Conservation (phyloP, 2,113 vertebrate species). For the Tympanuchus pallidicinctus region DNA sequence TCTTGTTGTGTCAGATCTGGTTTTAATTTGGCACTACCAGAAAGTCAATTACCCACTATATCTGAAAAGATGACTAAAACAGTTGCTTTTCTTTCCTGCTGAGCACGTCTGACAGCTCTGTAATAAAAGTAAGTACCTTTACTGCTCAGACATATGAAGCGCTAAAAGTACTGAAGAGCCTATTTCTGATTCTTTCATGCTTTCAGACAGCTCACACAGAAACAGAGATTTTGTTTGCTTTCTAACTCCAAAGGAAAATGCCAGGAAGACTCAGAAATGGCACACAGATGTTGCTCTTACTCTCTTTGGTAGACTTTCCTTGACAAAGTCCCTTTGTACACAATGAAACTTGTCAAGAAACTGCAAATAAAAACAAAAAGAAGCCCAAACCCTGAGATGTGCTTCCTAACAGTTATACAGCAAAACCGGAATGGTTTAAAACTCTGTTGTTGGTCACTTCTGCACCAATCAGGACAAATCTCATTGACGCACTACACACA, state of each 20-base stretch:
- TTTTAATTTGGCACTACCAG: neutral
- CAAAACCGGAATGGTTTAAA: neutral
- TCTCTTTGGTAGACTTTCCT: neutral
- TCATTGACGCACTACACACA: neutral
- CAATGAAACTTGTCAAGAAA: neutral
- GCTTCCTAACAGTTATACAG: neutral
- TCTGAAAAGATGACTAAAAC: neutral
- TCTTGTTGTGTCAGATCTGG: neutral
- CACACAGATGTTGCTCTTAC: neutral
- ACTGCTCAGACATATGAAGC: neutral
- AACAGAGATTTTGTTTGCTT: neutral
- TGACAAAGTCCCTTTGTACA: neutral
- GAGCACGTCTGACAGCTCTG: neutral
- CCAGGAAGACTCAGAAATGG: neutral
- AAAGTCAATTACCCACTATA: neutral
- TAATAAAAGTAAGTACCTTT: neutral
- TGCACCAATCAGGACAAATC: neutral
- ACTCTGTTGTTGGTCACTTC: neutral
- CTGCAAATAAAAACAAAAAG: neutral
- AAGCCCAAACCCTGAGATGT: neutral
- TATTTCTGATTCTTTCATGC: neutral
- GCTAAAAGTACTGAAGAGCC: neutral
- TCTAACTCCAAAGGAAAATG: neutral
- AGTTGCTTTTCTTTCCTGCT: neutral
- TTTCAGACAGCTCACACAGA: neutral